Base-by-base conservation (phyloP, 2,113 vertebrate genomes). In the Ictalurus furcatus region DNA sequence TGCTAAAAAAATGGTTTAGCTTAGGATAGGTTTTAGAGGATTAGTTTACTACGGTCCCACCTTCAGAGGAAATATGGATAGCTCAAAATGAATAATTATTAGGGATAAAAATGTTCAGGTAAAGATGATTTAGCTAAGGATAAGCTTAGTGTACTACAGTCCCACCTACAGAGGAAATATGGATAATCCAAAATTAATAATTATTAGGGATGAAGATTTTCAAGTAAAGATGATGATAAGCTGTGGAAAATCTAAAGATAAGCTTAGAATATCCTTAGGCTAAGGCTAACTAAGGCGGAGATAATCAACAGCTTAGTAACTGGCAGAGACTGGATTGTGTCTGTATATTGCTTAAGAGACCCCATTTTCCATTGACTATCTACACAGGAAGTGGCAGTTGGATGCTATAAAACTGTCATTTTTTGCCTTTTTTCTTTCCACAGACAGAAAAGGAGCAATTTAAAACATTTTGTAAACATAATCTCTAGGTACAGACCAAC, bases 401-500 rank as follows among this genome's bases (percentile, higher is more conserved):
- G 16, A 56, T 34, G 28, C 59, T 86, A 92, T 90, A 88, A 93
- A 93, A 90, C 87, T 6, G 85, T 21, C 16, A 34, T 52, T 79
- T 79, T 87, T 63, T n/a, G 56, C 6, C 16, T 65, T 67, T 17
- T 80, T 52, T 16, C 12, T 81, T 87, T 54, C 44, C 40, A 61
- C 16, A 79, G 56, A n/a, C 34, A 23, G 14, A 14, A 79, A 52
- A 48, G 23, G 7, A 63, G 16, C 37, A 63, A 63, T 52, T 79
- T 3, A 44, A 76, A 40, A 74, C 37, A 40, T 3, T 40, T 40
- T 40, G 71, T 73, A 17, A 73, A 37, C 69, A 37, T n/a, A 74
- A 74, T 74, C 34, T 40, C 19, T 21, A 40, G 0, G 7, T 21
- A 21, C 73, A 23, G 8, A 76, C 19, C 16, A 71, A 34, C 69